Base-by-base conservation (phyloP, 1,140 invertebrate genomes). In the Drusus annulatus region DNA sequence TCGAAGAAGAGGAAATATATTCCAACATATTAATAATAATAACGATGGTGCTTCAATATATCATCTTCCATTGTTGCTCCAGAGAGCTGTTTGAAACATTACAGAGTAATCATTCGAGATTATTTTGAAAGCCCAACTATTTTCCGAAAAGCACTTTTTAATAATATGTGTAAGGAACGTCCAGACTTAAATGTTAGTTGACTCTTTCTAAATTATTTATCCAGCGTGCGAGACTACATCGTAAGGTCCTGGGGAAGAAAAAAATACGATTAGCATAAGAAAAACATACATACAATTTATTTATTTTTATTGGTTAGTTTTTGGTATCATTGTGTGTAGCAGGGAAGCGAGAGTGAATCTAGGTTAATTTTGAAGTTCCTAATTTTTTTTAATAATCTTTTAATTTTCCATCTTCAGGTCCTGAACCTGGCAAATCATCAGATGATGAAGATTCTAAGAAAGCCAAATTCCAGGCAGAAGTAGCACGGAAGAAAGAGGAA, bases 211-310 rank as follows among this genome's bases (percentile, higher is more conserved):
- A 36, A 36, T 36, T 36, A 36, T 36, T 36, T 36, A 36, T 21
- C 19, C 60, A 16, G 45, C 21, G 17, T 8, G 23, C 15, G 36
- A 51, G 4, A 45, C 77, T 82, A 82, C 81, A 82, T 82, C 23
- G 81, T 82, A 28, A 82, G 58, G 23, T 82, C 81, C 81, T 82
- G 76, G 3, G 28, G 73, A 62, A 73, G 51, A 78, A 78, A 62
- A 77, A 36, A 81, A 52, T 52, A 79, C 45, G 17, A 71, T 68
- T 56, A 69, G 19, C 15, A 23, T 10, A 36, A 36, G 28, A 28
- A 28, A 28, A 28, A 28, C 2, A 28, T 3, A 28, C 25, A 28
- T 28, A 28, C 25, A 28, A 28, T n/a, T n/a, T n/a, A n/a, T n/a
- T n/a, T n/a, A n/a, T n/a, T n/a, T n/a, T n/a, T n/a, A n/a, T n/a